phyloP scores from a whole-genome alignment of 2,113 vertebrate species.

The Felis chaus region DNA sequence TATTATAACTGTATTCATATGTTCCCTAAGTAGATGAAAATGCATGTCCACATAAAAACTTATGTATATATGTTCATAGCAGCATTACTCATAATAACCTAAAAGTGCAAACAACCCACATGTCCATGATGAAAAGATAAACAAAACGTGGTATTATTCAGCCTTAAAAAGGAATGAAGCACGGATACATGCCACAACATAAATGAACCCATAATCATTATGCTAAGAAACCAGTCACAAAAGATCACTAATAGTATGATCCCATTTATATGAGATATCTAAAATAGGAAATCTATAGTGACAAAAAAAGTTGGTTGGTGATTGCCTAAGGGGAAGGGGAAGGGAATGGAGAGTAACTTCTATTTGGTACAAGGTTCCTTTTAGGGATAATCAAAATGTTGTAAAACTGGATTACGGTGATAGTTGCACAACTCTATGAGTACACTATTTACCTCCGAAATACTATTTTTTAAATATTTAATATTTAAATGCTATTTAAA shows the following conservation, averaged over 20 bases:
- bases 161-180: background rate
- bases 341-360: background rate
- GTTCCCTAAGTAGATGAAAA: background rate
- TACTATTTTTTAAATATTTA: background rate
- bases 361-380: background rate
- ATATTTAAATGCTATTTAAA: background rate
- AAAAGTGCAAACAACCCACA: background rate
- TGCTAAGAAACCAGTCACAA: background rate
- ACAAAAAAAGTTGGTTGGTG: background rate
- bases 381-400: background rate
- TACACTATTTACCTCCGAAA: background rate
- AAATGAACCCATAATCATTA: background rate
- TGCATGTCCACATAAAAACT: background rate
- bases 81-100: background rate
- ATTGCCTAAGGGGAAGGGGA: background rate
- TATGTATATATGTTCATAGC: background rate
- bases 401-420: background rate
- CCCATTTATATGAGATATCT: background rate
- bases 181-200: background rate
- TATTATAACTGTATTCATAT: background rate
- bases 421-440: background rate
- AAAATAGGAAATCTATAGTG: background rate
- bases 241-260: background rate
- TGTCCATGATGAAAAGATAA: background rate
- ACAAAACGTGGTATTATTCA: background rate